These are phyloP conservation scores for Latrodectus elegans DNA, from an alignment of 2,888 invertebrate species.

Conservation along the genomic window DNA sequence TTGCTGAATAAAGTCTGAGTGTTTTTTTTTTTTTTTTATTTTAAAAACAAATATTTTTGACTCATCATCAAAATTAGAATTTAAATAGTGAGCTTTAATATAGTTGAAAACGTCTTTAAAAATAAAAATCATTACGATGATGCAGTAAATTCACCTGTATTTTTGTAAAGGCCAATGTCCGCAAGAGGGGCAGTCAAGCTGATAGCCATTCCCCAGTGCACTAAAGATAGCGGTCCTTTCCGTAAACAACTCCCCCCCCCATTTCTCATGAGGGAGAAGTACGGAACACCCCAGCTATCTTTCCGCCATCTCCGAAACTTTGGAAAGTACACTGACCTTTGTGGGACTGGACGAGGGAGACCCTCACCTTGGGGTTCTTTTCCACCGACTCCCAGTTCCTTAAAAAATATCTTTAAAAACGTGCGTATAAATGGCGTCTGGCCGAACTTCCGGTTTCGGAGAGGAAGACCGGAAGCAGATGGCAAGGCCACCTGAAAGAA, in stretches of 20 bases:
- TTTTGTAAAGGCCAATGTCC: background rate
- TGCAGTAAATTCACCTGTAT: background rate
- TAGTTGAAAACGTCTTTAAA: no score
- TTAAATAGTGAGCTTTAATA: no score
- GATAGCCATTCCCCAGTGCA: conserved; percentile 5
- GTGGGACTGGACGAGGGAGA: conserved; percentile 55
- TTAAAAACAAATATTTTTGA: no score
- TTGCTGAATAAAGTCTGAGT: no score
- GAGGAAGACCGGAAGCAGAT: conserved; percentile 68
- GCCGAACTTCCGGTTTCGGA: conserved; percentile 63
- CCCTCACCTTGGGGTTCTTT: conserved; percentile 18
- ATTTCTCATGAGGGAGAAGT: conserved; percentile 28
- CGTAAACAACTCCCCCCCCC: conserved; percentile 44
- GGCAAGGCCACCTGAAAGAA: conserved; percentile 67
- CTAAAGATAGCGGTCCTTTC: conserved; percentile 54
- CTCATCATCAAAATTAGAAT: no score
- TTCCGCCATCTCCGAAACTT: conserved; percentile 1
- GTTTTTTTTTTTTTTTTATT: no score
- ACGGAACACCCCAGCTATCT: conserved; percentile 16
- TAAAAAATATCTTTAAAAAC: background rate
- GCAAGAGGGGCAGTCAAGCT: background rate
- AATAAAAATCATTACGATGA: no score
- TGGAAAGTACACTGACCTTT: conserved; percentile 57
- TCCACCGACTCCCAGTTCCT: conserved; percentile 1
- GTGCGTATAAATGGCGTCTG: conserved; percentile 52